Evolutionary conservation across 2,113 vertebrate genomes (phyloP).

Genomic region (Speoplatyrhinus poulsoni): DNA sequence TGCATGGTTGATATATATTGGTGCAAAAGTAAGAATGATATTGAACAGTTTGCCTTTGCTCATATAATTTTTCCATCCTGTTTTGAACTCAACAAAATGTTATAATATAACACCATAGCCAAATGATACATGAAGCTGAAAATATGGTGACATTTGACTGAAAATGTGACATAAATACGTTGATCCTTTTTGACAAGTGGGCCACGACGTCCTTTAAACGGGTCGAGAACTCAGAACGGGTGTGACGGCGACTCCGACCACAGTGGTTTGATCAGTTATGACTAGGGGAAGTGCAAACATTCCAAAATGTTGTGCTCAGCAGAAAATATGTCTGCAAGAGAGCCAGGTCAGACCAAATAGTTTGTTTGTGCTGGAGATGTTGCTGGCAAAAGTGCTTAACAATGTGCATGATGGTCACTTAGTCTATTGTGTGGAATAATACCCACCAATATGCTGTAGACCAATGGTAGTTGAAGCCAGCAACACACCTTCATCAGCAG

Average conservation of each 20-base stretch:
- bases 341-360: constrained; percentile 32
- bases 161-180: not conserved
- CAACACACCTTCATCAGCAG: constrained; percentile 48
- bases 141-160: not conserved
- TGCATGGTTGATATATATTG: constrained; percentile 3
- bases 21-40: constrained; percentile 1
- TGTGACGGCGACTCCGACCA: constrained; percentile 31
- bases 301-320: constrained; percentile 38
- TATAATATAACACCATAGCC: not conserved
- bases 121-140: constrained; percentile 1
- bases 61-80: not conserved
- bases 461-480: constrained; percentile 33
- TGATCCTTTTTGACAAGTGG: no score
- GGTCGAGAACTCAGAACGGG: no score
- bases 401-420: constrained; percentile 23
- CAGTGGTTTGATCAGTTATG: constrained; percentile 44
- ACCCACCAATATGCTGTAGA: not conserved
- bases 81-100: not conserved
- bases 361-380: constrained; percentile 31
- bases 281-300: constrained; percentile 22
- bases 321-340: constrained; percentile 47
- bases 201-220: no score
- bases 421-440: constrained; percentile 21
- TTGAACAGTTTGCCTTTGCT: not conserved
- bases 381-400: constrained; percentile 46